Percentiles rank a stretch among this genome's conserved stretches.
These are phyloP conservation scores for Pelochelys cantorii DNA, from an alignment of 2,797 vertebrate genomes.

Conservation along the genomic window DNA sequence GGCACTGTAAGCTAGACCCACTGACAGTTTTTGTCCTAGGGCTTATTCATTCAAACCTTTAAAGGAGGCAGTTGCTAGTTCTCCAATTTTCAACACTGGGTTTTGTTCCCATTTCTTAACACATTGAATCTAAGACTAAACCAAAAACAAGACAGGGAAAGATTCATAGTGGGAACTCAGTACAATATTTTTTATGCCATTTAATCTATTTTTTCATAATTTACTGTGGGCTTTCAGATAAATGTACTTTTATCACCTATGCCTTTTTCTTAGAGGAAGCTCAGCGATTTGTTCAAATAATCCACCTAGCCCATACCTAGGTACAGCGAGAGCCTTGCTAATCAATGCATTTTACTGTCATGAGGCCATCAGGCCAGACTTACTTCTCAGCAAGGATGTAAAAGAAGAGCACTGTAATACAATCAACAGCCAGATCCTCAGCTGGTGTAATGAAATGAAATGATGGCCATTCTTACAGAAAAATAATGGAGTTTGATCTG, in stretches of 20 bases:
- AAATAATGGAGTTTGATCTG: neutral
- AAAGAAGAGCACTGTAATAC: neutral
- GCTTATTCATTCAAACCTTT: neutral
- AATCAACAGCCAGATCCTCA: neutral
- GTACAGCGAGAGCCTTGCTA: neutral
- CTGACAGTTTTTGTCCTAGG: neutral
- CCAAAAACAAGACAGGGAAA: neutral
- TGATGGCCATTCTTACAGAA: neutral
- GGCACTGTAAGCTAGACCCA: neutral
- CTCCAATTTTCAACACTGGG: neutral
- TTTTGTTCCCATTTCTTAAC: neutral
- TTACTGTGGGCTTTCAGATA: neutral
- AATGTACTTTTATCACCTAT: neutral
- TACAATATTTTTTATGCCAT: neutral
- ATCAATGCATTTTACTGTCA: neutral
- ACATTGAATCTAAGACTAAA: neutral
- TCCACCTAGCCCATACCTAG: neutral
- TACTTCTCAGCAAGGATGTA: neutral
- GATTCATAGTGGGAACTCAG: neutral
- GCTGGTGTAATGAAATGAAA: neutral
- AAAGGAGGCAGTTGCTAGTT: neutral
- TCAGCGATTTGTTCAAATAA: neutral
- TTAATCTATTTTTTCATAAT: neutral
- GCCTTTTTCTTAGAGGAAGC: neutral
- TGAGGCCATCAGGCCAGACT: neutral